A percentile compares a stretch with the other conserved stretches of the same genome.
Conservation (phyloP, 1,140 invertebrate genomes). For the Drosophila novamexicana region DNA sequence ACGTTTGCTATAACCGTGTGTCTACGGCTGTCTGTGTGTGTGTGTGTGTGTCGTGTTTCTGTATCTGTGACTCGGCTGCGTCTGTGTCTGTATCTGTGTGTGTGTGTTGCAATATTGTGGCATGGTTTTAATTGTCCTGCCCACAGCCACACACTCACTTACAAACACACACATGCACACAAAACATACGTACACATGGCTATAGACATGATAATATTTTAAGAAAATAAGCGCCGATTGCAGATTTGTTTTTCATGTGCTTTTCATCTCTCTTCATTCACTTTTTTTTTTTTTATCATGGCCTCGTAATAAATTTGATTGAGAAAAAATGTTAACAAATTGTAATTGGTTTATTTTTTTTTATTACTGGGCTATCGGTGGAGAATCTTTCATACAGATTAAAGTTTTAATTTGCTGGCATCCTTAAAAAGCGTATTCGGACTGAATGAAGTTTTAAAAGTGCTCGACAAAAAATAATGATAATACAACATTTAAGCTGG, state of each 20-base stretch:
- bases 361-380: conserved; percentile 3
- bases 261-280: conserved; percentile 20
- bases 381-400: conserved; percentile 52
- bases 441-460: conserved; percentile 5
- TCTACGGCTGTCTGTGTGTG: conserved; percentile 15
- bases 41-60: conserved; percentile 17
- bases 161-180: conserved; percentile 32
- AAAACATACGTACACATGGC: conserved; percentile 20
- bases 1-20: conserved; percentile 2
- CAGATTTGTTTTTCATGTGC: conserved; percentile 67
- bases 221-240: conserved; percentile 78
- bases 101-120: conserved; percentile 50
- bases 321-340: conserved; percentile 75
- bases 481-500: neutral
- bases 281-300: conserved; percentile 20
- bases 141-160: conserved; percentile 42
- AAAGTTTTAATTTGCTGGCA: conserved; percentile 61
- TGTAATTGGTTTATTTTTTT: conserved; percentile 63
- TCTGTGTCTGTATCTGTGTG: conserved; percentile 9
- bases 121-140: conserved; percentile 70
- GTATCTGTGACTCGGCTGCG: too few relatives aligned
- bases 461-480: neutral
- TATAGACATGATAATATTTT: conserved; percentile 55
- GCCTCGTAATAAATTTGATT: conserved; percentile 79
- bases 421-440: conserved; percentile 21